Base-by-base conservation (phyloP, 2,888 invertebrate species). In the Clostera curtula region DNA sequence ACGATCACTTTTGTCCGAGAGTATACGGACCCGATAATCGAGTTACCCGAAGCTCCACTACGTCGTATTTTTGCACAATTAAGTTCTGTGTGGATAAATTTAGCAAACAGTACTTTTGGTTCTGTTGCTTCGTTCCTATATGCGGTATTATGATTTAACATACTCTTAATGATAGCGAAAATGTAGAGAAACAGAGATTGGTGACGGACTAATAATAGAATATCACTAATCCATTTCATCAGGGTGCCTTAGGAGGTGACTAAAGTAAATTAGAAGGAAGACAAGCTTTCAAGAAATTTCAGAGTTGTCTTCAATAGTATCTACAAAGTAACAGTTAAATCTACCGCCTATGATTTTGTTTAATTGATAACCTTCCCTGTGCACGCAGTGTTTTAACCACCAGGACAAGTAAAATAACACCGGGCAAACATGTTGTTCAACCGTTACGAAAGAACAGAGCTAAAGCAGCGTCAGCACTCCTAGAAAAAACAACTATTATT, bases 1-100 rank as follows among this genome's bases (percentile, higher is more conserved):
- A 54, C 62, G 68, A 64, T 65, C 67, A 62, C 65, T 69, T 71
- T 69, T 67, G 63, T 70, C 65, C 61, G 59, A 61, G 61, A 52
- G 55, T 58, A 56, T 58, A 56, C 58, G 53, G 63, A 54, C 45
- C 51, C 58, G 66, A 69, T 72, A 73, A 74, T 73, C 70, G 56
- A 72, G 64, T 72, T 74, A 71, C 50, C 38, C 55, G 51, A 32
- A 55, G 49, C 56, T 56, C 42, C 56, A 46, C 43, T 35, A 29
- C 41, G 48, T 47, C 36, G 49, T 47, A 50, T 50, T 49, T 50
- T 50, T 49, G 48, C 36, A 45, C 50, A 56, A 56, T 56, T 55
- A 51, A 51, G 52, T 53, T 51, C 41, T 31, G 37, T 24, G 28
- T 10, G 4, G 36, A 36, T 47, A 50, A 44, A 47, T 49, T 47